Percentiles rank a stretch among this genome's conserved stretches.
phyloP scores from a whole-genome alignment of 2,113 vertebrate species.

The Phylloscopus trochilus region DNA sequence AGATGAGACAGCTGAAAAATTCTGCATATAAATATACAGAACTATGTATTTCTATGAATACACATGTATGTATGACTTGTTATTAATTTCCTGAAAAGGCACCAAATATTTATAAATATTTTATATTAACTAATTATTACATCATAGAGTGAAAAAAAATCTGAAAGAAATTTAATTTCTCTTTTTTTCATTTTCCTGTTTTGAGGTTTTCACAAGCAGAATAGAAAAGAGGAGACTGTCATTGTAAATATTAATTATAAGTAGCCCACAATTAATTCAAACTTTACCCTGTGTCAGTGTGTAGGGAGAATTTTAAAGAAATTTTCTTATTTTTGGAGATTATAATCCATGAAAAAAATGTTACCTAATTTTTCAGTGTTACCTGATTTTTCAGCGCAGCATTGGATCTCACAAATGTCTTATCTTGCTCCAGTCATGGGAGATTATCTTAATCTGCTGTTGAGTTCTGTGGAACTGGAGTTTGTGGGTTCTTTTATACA shows the following conservation, averaged over 20 bases:
- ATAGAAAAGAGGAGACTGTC: neutral
- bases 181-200: neutral
- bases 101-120: neutral
- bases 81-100: neutral
- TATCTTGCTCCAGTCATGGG: neutral
- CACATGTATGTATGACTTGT: accelerated
- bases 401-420: neutral
- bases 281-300: neutral
- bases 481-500: neutral
- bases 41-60: neutral
- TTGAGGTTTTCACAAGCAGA: neutral
- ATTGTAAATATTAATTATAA: neutral
- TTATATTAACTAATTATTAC: neutral
- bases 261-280: neutral
- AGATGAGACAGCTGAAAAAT: neutral
- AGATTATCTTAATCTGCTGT: neutral
- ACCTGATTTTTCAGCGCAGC: neutral
- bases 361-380: neutral
- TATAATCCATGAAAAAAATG: neutral
- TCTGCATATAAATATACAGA: neutral
- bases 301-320: neutral
- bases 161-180: neutral
- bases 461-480: neutral
- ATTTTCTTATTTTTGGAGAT: neutral
- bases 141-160: neutral